Conservation (phyloP, 2,113 vertebrate species). For the Ictalurus punctatus region DNA sequence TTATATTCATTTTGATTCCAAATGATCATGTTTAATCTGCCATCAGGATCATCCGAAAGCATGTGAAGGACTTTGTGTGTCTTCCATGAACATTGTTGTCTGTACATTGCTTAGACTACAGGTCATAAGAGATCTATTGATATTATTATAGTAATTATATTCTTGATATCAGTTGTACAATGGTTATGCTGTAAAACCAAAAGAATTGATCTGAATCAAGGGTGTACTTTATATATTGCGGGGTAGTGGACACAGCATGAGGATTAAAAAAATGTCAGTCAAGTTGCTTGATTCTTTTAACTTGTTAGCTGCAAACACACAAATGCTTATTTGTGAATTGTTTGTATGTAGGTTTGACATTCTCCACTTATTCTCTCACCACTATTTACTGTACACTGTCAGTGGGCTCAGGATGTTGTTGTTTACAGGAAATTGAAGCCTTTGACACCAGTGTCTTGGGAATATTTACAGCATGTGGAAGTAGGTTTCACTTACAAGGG, state of each 20-base stretch:
- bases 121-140: neutral
- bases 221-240: neutral
- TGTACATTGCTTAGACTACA: neutral
- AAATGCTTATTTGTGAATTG: neutral
- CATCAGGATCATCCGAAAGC: neutral
- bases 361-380: neutral
- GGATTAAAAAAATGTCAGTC: neutral
- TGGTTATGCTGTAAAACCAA: neutral
- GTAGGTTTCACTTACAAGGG: neutral
- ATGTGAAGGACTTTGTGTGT: neutral
- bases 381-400: neutral
- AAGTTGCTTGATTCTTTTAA: neutral
- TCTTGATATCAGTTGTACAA: neutral
- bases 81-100: neutral
- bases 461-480: neutral
- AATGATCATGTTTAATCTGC: neutral
- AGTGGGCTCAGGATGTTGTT: conserved; percentile 3
- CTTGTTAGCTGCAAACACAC: neutral
- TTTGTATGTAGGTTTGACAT: neutral
- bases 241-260: neutral
- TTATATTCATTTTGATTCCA: neutral
- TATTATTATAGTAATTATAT: neutral
- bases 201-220: neutral
- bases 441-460: neutral
- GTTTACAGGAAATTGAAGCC: conserved; percentile 1